These are phyloP conservation scores for Chloropsis cyanopogon DNA, from an alignment of 2,113 vertebrate genomes.

Conservation along the genomic window DNA sequence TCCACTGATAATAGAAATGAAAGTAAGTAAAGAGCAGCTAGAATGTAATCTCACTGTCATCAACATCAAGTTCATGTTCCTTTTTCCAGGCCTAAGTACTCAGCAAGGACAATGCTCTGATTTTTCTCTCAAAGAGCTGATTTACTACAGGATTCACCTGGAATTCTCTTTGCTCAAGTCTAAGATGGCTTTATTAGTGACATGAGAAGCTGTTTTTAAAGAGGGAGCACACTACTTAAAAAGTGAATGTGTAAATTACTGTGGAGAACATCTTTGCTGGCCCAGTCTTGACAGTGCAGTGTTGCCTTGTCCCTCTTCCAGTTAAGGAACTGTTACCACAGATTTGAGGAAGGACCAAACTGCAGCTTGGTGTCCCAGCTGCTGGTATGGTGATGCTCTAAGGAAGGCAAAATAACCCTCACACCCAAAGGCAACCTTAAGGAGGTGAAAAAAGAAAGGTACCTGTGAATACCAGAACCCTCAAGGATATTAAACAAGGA, in stretches of 20 bases:
- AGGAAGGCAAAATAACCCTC: not conserved
- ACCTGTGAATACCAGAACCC: not conserved
- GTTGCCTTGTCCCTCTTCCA: not conserved
- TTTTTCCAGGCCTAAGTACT: not conserved
- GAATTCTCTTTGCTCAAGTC: not conserved
- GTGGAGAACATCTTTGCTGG: not conserved
- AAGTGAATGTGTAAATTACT: not conserved
- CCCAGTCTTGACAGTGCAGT: not conserved
- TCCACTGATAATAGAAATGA: slow-evolving; percentile 2
- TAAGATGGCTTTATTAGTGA: not conserved
- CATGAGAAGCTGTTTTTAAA: not conserved
- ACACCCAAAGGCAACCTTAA: not conserved
- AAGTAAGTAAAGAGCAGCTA: not conserved
- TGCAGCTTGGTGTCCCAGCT: accelerated
- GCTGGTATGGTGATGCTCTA: not conserved
- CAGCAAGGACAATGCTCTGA: not conserved
- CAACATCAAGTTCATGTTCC: not conserved
- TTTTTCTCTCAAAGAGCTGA: not conserved
- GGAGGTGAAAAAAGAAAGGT: too few relatives aligned
- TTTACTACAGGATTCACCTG: not conserved
- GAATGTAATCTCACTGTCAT: not conserved
- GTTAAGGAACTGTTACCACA: not conserved
- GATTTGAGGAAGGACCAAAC: not conserved
- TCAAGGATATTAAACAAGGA: not conserved
- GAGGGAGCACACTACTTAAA: not conserved